Percentiles rank a stretch among this genome's conserved stretches.
Conservation (phyloP, 92 coral and sea anemone genomes). For the Nematostella vectensis region DNA sequence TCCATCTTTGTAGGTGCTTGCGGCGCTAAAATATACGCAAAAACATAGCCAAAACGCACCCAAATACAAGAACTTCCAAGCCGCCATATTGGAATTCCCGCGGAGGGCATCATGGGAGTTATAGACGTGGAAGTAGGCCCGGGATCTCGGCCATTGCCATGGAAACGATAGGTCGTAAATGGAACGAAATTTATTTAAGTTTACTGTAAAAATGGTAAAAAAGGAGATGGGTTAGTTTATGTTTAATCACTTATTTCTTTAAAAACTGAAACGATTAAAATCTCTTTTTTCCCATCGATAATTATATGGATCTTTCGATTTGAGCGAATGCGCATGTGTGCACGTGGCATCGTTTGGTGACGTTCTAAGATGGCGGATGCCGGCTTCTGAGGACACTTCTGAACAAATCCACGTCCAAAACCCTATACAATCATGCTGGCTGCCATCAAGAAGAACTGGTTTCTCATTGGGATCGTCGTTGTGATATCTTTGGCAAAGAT, state of each 20-base stretch:
- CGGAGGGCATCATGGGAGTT: slow-evolving; percentile 39
- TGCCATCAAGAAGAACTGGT: slow-evolving; percentile 78
- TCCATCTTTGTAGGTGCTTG: slow-evolving; percentile 39
- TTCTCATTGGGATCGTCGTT: slow-evolving; percentile 81
- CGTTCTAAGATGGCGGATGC: slow-evolving; percentile 17
- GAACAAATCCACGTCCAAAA: too few species aligned
- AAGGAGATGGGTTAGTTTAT: too few species aligned
- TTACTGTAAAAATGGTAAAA: too few species aligned
- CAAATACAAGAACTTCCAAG: slow-evolving; percentile 7
- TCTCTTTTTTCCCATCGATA: too few species aligned
- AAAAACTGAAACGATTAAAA: too few species aligned
- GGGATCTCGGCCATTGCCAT: neutral
- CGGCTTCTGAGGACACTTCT: too few species aligned
- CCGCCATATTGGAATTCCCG: slow-evolving; percentile 62
- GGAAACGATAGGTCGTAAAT: too few species aligned
- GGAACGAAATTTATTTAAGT: too few species aligned
- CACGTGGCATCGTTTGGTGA: slow-evolving; percentile 45
- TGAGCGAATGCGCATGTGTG: too few species aligned
- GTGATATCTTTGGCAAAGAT: slow-evolving; percentile 69
- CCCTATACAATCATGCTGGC: slow-evolving; percentile 46
- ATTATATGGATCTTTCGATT: too few species aligned
- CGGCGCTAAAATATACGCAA: slow-evolving; percentile 19
- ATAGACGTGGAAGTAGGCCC: slow-evolving; percentile 38
- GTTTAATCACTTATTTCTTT: too few species aligned
- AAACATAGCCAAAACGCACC: slow-evolving; percentile 11